Percentiles rank a stretch among this genome's conserved stretches.
Evolutionary conservation across 2,797 vertebrate species (phyloP).

Genomic region (Spinus pinus): DNA sequence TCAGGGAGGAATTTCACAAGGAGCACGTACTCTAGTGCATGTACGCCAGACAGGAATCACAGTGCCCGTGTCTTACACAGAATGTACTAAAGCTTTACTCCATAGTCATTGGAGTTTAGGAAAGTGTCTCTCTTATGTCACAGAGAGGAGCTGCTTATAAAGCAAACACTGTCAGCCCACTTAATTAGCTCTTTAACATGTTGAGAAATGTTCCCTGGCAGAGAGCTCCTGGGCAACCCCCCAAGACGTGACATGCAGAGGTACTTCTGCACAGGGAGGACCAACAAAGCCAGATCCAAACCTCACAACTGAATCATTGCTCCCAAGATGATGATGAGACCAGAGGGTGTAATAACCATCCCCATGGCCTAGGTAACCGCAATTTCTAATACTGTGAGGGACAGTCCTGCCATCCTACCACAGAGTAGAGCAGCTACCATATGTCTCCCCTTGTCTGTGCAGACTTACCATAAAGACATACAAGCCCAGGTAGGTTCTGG

Average conservation of each 20-base stretch:
- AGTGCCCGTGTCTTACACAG: rapidly evolving
- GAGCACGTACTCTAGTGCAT: rapidly evolving
- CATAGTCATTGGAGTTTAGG: background rate
- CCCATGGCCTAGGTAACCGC: rapidly evolving
- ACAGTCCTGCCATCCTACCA: background rate
- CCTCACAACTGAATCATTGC: background rate
- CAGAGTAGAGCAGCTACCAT: background rate
- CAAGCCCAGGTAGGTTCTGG: background rate
- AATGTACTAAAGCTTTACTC: background rate
- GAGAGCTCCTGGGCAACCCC: conserved; percentile 24
- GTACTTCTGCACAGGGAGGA: background rate
- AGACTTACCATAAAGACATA: background rate
- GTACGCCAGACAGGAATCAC: background rate
- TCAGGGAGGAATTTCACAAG: background rate
- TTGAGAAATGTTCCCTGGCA: conserved; percentile 40
- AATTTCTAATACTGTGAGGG: background rate
- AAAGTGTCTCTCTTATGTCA: background rate
- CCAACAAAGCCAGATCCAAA: background rate
- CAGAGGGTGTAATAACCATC: background rate
- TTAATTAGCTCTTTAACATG: conserved; percentile 40
- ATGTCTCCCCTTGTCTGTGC: background rate
- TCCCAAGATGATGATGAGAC: background rate
- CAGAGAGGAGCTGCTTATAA: conserved; percentile 17
- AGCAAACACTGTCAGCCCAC: conserved; percentile 3
- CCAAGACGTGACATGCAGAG: conserved; percentile 42